phyloP scores from a whole-genome alignment of 2,888 invertebrate genomes.

The Penaeus monodon region DNA sequence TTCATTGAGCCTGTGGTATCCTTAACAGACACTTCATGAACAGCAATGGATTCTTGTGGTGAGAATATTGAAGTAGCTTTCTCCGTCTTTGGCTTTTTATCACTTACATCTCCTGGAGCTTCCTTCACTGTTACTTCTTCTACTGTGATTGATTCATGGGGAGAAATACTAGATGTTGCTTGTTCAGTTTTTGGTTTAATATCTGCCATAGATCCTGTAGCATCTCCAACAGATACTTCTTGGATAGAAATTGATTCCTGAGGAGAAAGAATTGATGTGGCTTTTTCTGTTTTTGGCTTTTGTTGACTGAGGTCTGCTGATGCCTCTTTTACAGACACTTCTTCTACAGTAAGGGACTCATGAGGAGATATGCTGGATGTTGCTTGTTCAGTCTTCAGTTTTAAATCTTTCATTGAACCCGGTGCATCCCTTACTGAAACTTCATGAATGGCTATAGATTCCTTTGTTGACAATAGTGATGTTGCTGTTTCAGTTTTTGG shows the following conservation, averaged over 20 bases:
- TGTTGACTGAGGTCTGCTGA: conserved; percentile 23
- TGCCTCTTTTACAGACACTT: conserved; percentile 47
- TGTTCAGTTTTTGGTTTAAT: conserved; percentile 57
- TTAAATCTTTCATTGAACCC: conserved; percentile 27
- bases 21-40: conserved; percentile 44
- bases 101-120: conserved; percentile 52
- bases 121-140: conserved; percentile 50
- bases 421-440: conserved; percentile 39
- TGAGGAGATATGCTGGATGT: conserved; percentile 37
- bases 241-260: conserved; percentile 66
- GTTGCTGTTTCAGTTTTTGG: conserved; percentile 38
- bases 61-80: conserved; percentile 68
- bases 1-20: conserved; percentile 37
- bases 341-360: conserved; percentile 41
- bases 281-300: conserved; percentile 41
- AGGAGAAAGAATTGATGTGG: conserved; percentile 43
- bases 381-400: conserved; percentile 52
- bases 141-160: conserved; percentile 46
- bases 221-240: conserved; percentile 69
- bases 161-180: conserved; percentile 44
- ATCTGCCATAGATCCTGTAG: conserved; percentile 67
- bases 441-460: conserved; percentile 41
- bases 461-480: conserved; percentile 23
- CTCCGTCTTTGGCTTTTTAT: conserved; percentile 66
- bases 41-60: conserved; percentile 63